Percentiles rank a stretch among this genome's conserved stretches.
Conservation (phyloP, 1,140 invertebrate species). For the Hypothenemus hampei region DNA sequence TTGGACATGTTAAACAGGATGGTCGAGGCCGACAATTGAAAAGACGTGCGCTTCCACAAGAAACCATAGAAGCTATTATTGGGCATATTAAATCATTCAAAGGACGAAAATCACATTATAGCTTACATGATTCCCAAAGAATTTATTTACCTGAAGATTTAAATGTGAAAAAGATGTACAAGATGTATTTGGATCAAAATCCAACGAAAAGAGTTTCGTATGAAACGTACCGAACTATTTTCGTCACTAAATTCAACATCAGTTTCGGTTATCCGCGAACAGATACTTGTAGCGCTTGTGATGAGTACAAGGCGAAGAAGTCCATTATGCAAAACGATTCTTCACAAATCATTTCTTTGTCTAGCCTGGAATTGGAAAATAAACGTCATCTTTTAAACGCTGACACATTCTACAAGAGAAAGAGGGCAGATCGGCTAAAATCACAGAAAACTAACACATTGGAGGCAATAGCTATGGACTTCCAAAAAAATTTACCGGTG, state of each 20-base stretch:
- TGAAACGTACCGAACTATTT: slow-evolving; percentile 15
- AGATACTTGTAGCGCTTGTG: slow-evolving; percentile 19
- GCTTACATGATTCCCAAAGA: slow-evolving; percentile 7
- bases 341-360: no score
- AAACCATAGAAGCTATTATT: not conserved
- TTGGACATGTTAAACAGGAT: not conserved
- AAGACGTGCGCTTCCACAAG: not conserved
- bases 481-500: slow-evolving; percentile 14
- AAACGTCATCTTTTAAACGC: no score
- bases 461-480: slow-evolving; percentile 25
- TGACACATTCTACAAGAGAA: no score
- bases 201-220: slow-evolving; percentile 6
- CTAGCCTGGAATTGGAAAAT: no score
- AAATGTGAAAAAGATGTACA: slow-evolving; percentile 11
- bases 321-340: no score
- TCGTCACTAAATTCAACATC: slow-evolving; percentile 20
- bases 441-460: no score
- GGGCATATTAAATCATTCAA: slow-evolving; percentile 5
- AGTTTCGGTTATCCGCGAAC: slow-evolving; percentile 23
- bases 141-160: slow-evolving; percentile 24
- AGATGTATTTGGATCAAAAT: not conserved
- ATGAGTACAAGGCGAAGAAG: no score
- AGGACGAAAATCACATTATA: slow-evolving; percentile 19
- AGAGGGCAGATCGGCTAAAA: no score
- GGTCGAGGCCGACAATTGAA: not conserved